Conservation (phyloP, 30 jellyfish, hydroid and myxozoan species). For the Nemopilema nomurai region DNA sequence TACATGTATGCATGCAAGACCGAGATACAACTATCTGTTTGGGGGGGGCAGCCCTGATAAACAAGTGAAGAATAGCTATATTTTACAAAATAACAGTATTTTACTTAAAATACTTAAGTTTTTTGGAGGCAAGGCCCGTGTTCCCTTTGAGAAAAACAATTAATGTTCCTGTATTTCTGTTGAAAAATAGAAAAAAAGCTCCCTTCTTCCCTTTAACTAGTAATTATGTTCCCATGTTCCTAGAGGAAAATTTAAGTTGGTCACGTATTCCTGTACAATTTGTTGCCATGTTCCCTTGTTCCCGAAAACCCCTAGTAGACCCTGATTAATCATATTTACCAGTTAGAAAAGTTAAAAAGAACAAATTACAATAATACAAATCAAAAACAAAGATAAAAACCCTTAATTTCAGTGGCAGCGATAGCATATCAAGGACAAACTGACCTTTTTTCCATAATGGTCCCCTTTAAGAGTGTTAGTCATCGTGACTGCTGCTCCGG, state of each 20-base stretch:
- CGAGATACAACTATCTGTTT: neutral
- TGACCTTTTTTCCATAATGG: constrained; percentile 46
- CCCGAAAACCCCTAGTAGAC: constrained; percentile 10
- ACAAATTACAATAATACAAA: neutral
- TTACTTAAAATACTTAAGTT: neutral
- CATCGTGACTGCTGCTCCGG: neutral
- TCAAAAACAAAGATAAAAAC: neutral
- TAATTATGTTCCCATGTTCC: neutral
- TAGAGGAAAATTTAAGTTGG: neutral
- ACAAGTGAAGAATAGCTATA: neutral
- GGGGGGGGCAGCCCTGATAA: neutral
- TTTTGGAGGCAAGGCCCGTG: neutral
- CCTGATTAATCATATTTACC: neutral
- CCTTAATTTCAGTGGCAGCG: constrained; percentile 35
- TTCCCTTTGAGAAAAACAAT: neutral
- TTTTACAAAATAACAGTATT: neutral
- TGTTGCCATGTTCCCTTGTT: neutral
- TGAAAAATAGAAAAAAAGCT: neutral
- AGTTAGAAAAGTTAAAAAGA: neutral
- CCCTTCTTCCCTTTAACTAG: neutral
- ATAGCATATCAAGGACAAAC: constrained; percentile 33
- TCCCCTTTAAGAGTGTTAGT: constrained; percentile 22
- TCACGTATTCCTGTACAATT: neutral
- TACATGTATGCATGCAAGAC: neutral
- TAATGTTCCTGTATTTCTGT: neutral